These are phyloP conservation scores for Perca schrenkii DNA, from an alignment of 2,113 vertebrate species.

Conservation along the genomic window DNA sequence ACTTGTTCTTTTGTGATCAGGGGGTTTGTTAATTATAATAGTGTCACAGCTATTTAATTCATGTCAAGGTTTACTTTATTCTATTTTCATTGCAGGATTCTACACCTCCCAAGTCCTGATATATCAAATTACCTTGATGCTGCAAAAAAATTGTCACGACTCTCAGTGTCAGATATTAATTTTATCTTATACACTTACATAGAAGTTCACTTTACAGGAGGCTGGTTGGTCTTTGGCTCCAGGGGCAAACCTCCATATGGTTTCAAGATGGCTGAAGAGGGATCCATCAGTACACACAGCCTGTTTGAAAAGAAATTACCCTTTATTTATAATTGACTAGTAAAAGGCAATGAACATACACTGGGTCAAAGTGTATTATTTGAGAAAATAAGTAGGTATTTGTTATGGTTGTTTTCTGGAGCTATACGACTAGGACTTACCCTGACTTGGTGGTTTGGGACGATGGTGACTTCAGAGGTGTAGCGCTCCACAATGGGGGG, in stretches of 20 bases:
- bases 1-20: neutral
- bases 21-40: neutral
- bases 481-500: conserved; percentile 84
- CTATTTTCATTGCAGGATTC: neutral
- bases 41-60: neutral
- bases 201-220: conserved; percentile 85
- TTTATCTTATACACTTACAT: conserved; percentile 73
- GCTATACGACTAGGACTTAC: conserved; percentile 63
- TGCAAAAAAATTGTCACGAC: neutral
- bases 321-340: neutral
- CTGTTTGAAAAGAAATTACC: conserved; percentile 65
- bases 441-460: conserved; percentile 82
- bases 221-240: conserved; percentile 56
- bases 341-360: neutral
- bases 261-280: conserved; percentile 88
- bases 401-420: neutral
- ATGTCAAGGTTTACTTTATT: neutral
- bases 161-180: neutral
- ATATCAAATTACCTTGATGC: neutral
- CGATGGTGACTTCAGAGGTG: conserved; percentile 80
- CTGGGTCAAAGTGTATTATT: neutral
- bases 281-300: conserved; percentile 84
- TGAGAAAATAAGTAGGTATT: neutral
- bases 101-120: neutral
- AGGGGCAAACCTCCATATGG: conserved; percentile 84